Evolutionary conservation across 64 coral and sea anemone genomes (phyloP), one percentile per base, ranked within the genome.

Genomic region (Porites lutea): DNA sequence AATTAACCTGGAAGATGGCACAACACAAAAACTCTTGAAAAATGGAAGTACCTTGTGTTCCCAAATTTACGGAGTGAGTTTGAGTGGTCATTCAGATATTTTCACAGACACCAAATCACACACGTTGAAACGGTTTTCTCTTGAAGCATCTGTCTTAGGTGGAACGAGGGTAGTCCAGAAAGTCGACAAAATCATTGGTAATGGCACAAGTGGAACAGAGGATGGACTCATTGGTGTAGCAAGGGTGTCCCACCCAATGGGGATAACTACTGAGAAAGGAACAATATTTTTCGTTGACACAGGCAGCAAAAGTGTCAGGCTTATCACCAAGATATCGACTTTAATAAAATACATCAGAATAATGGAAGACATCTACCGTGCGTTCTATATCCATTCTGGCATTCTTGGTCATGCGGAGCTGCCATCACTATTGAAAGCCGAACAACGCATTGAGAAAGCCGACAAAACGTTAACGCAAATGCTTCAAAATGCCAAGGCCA

Each of bases 331-430:
- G 59, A 15, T 87, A 20, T 72, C 77, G 2, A 74, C 91, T 15
- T 19, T 87, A 74, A 79, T 79, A 18, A 78, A 93, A 71, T 93
- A 93, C 83, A 93, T 87, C 71, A 59, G 72, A 87, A 79, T 93
- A 70, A 78, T 93, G 82, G 82, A 93, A 93, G 61, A 87, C 48
- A 93, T 93, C 16, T 92, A 92, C n/a, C 57, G 71, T 92, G 90
- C 81, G 12, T 92, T 86, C 78, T 48, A 92, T 8, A 92, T 86
- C 59, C 90, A 92, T 86, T 86, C 90, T 52, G 80, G 66, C 44
- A 74, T 91, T 73, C 78, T 92, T 92, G 55, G 79, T 86, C 53
- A 92, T 65, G 83, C 65, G 16, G 65, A 72, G 72, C 83, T 87
- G 62, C 82, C 83, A 80, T 93, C 83, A 22, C 83, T 93, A 13